These are phyloP conservation scores for Hoplodrina blanda DNA, from an alignment of 2,888 invertebrate genomes.

Conservation along the genomic window DNA sequence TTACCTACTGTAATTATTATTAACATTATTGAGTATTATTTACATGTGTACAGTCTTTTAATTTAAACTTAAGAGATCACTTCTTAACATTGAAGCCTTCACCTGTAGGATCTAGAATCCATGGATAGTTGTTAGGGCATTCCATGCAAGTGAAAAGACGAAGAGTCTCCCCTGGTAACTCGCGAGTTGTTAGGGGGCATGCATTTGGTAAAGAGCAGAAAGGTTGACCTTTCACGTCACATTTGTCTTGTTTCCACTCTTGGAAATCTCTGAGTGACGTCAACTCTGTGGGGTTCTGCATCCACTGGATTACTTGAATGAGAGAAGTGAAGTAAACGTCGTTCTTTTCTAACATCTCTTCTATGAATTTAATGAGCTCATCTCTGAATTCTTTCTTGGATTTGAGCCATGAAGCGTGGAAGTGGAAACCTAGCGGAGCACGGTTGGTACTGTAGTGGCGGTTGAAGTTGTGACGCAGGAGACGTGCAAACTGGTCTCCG, in stretches of 20 bases:
- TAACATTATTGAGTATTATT: slow-evolving; percentile 90
- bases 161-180: slow-evolving; percentile 97
- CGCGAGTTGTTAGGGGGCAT: slow-evolving; percentile 96
- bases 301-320: slow-evolving; percentile 98
- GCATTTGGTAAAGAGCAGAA: slow-evolving; percentile 98
- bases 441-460: slow-evolving; percentile 98
- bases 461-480: slow-evolving; percentile 98
- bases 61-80: slow-evolving; percentile 90
- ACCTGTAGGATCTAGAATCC: slow-evolving; percentile 98
- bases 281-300: slow-evolving; percentile 98
- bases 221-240: slow-evolving; percentile 98
- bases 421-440: slow-evolving; percentile 97
- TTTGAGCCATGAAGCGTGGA: slow-evolving; percentile 98
- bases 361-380: slow-evolving; percentile 97
- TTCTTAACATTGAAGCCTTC: slow-evolving; percentile 97
- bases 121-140: slow-evolving; percentile 98
- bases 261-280: slow-evolving; percentile 97
- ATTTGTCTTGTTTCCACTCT: slow-evolving; percentile 98
- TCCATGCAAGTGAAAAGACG: slow-evolving; percentile 98
- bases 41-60: slow-evolving; percentile 90
- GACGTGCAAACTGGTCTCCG: slow-evolving; percentile 97
- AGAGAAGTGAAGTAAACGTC: slow-evolving; percentile 98
- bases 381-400: slow-evolving; percentile 98
- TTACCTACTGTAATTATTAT: slow-evolving; percentile 75
- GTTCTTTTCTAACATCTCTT: slow-evolving; percentile 96